A percentile compares a stretch with the other conserved stretches of the same genome.
Evolutionary conservation across 2,113 vertebrate genomes (phyloP).

Genomic region (Eolophus roseicapilla): DNA sequence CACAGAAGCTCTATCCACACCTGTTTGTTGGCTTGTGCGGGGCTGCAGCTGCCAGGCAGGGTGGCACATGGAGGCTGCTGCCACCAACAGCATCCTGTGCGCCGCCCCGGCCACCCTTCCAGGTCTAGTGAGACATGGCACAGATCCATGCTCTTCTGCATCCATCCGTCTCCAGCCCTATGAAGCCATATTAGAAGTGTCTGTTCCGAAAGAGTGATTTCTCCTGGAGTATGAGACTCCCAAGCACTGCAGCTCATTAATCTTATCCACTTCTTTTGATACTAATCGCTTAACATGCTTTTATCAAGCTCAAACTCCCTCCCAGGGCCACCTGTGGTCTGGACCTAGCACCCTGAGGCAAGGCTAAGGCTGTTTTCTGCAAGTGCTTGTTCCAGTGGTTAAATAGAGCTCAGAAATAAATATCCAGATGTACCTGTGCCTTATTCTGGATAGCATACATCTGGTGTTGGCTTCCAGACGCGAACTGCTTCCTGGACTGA

Average conservation of each 20-base stretch:
- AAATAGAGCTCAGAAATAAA: neutral
- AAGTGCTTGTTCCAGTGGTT: neutral
- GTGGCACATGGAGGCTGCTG: neutral
- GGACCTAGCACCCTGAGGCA: neutral
- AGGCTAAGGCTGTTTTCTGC: neutral
- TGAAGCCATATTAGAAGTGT: neutral
- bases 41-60: neutral
- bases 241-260: neutral
- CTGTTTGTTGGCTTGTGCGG: neutral
- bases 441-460: neutral
- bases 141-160: neutral
- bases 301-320: neutral
- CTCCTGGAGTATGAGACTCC: neutral
- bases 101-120: neutral
- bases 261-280: neutral
- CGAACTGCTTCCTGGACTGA: neutral
- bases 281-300: neutral
- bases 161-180: neutral
- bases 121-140: neutral
- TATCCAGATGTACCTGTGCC: neutral
- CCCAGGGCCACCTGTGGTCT: neutral
- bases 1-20: neutral
- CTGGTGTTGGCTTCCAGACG: neutral
- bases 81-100: neutral
- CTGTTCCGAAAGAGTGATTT: neutral